These are phyloP conservation scores for Amphilophus citrinellus DNA, from an alignment of 2,113 vertebrate genomes.

Conservation along the genomic window DNA sequence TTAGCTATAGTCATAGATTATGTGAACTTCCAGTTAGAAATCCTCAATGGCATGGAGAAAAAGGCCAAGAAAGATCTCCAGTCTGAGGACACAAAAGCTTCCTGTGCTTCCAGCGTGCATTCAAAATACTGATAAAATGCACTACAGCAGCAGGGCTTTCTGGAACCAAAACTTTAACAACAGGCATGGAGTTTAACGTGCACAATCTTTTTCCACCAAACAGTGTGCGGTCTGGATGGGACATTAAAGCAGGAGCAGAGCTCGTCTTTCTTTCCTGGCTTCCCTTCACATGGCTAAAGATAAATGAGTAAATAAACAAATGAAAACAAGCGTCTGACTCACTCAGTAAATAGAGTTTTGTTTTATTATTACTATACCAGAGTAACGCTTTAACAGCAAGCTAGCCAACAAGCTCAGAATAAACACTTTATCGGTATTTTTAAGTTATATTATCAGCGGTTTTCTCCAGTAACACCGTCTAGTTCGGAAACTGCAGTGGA, in stretches of 20 bases:
- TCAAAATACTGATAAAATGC: background rate
- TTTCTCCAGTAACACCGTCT: background rate
- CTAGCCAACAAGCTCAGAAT: background rate
- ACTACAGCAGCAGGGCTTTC: background rate
- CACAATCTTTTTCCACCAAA: conserved; percentile 1
- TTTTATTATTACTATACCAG: conserved; percentile 9
- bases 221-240: conserved; percentile 39
- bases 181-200: background rate
- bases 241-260: conserved; percentile 27
- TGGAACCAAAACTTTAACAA: conserved; percentile 2
- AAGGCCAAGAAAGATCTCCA: background rate
- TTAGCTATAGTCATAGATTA: background rate
- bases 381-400: background rate
- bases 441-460: background rate
- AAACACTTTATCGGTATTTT: background rate
- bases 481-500: background rate
- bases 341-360: conserved; percentile 3
- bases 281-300: conserved; percentile 10
- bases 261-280: conserved; percentile 18
- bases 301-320: conserved; percentile 39
- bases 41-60: background rate
- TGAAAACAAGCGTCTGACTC: conserved; percentile 30
- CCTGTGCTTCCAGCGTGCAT: background rate
- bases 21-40: background rate
- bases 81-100: background rate